phyloP scores from a whole-genome alignment of 2,888 invertebrate species.

The Caenorhabditis sulstoni region DNA sequence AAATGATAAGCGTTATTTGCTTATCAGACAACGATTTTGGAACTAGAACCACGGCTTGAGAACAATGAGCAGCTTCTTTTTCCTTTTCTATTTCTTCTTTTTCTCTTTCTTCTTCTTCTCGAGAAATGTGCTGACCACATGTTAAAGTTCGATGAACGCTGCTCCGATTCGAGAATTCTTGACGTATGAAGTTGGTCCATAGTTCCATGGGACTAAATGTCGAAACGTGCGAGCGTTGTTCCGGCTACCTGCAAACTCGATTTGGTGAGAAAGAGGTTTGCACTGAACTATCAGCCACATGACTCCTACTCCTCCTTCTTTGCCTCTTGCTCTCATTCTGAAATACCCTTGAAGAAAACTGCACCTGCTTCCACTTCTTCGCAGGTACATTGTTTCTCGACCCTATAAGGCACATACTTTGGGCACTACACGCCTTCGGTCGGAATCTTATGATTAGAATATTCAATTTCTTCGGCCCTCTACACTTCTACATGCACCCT shows the following conservation, averaged over 20 bases:
- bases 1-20: background rate
- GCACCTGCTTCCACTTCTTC: slow-evolving; percentile 18
- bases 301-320: too few relatives aligned
- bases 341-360: background rate
- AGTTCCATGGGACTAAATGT: too few relatives aligned
- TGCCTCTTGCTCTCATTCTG: too few relatives aligned
- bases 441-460: slow-evolving; percentile 51
- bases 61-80: slow-evolving; percentile 8
- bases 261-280: too few relatives aligned
- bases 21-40: slow-evolving; percentile 6
- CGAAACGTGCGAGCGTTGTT: too few relatives aligned
- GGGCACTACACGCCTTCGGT: slow-evolving; percentile 7
- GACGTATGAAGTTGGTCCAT: too few relatives aligned
- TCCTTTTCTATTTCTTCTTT: slow-evolving; percentile 6
- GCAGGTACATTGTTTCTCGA: slow-evolving; percentile 25
- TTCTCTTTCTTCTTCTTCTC: background rate
- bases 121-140: slow-evolving; percentile 2
- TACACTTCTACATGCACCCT: slow-evolving; percentile 16
- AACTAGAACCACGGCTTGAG: slow-evolving; percentile 14
- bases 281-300: too few relatives aligned
- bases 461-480: slow-evolving; percentile 35
- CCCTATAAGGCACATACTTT: slow-evolving; percentile 7
- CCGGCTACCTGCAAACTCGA: too few relatives aligned
- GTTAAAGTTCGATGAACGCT: background rate
- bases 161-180: background rate